These are phyloP conservation scores for Pilophorus perplexus DNA, from an alignment of 2,888 invertebrate species.

Conservation along the genomic window DNA sequence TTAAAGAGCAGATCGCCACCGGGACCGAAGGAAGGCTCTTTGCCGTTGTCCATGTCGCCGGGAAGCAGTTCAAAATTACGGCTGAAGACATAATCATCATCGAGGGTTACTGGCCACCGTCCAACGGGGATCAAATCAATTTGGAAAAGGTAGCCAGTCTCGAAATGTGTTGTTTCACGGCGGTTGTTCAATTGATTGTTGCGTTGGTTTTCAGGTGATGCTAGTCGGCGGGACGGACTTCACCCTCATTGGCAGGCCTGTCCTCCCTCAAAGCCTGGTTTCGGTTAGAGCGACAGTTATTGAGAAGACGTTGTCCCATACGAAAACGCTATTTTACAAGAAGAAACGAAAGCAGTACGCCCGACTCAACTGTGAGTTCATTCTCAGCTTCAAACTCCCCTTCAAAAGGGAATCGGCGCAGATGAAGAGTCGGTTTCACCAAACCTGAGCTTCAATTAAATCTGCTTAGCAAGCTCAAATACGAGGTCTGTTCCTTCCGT, in stretches of 20 bases:
- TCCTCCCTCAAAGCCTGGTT: slow-evolving; percentile 71
- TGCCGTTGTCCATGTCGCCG: slow-evolving; percentile 76
- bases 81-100: slow-evolving; percentile 79
- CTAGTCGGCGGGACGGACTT: slow-evolving; percentile 76
- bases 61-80: slow-evolving; percentile 82
- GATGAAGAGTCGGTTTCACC: background rate
- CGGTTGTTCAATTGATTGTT: background rate
- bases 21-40: slow-evolving; percentile 65
- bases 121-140: slow-evolving; percentile 74
- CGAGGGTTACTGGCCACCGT: slow-evolving; percentile 83
- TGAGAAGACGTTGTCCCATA: slow-evolving; percentile 49
- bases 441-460: background rate
- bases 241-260: slow-evolving; percentile 74
- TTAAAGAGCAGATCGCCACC: slow-evolving; percentile 62
- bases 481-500: no score
- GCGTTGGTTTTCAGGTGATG: slow-evolving; percentile 57
- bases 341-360: slow-evolving; percentile 48
- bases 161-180: background rate
- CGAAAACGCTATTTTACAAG: slow-evolving; percentile 48
- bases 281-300: slow-evolving; percentile 67
- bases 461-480: no score
- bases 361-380: slow-evolving; percentile 47
- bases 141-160: slow-evolving; percentile 68
- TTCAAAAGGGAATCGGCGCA: background rate
- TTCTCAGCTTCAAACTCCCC: no score